Evolutionary conservation across 2,888 invertebrate genomes (phyloP).

Genomic region (Andrena dorsata): DNA sequence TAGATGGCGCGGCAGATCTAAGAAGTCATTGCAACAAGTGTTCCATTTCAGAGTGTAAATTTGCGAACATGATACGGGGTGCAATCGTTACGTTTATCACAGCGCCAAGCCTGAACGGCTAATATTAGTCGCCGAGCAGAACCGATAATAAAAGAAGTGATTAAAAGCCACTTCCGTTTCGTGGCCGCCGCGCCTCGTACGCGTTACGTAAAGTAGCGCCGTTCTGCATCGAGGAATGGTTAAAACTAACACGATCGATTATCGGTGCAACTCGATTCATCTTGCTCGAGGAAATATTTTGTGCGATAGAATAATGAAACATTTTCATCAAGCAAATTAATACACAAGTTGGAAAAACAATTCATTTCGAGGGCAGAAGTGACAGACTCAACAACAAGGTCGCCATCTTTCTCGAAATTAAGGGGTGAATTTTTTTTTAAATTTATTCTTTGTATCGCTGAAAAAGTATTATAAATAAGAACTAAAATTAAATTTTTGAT

Average conservation of each 20-base stretch:
- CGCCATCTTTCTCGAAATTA: too few relatives aligned
- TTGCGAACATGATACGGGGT: slow-evolving; percentile 12
- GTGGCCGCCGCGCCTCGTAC: slow-evolving; percentile 40
- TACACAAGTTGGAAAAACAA: too few relatives aligned
- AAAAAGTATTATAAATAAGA: too few relatives aligned
- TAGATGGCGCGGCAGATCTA: too few relatives aligned
- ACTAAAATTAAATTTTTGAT: too few relatives aligned
- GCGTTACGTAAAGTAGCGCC: slow-evolving; percentile 25
- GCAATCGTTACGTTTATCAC: slow-evolving; percentile 64
- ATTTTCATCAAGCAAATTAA: too few relatives aligned
- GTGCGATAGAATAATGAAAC: too few relatives aligned
- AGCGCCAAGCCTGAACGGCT: slow-evolving; percentile 68
- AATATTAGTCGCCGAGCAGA: slow-evolving; percentile 67
- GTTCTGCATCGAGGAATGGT: slow-evolving; percentile 18
- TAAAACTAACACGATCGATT: slow-evolving; percentile 17
- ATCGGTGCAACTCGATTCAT: not conserved
- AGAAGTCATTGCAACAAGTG: slow-evolving; percentile 27
- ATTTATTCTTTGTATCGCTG: too few relatives aligned
- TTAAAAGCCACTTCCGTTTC: slow-evolving; percentile 67
- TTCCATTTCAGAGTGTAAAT: slow-evolving; percentile 19
- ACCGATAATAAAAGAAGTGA: slow-evolving; percentile 69
- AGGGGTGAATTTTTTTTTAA: too few relatives aligned
- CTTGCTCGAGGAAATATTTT: not conserved
- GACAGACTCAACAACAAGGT: too few relatives aligned
- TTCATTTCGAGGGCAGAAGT: too few relatives aligned